Evolutionary conservation across 2,113 vertebrate species (phyloP).

Genomic region (Furnarius figulus): DNA sequence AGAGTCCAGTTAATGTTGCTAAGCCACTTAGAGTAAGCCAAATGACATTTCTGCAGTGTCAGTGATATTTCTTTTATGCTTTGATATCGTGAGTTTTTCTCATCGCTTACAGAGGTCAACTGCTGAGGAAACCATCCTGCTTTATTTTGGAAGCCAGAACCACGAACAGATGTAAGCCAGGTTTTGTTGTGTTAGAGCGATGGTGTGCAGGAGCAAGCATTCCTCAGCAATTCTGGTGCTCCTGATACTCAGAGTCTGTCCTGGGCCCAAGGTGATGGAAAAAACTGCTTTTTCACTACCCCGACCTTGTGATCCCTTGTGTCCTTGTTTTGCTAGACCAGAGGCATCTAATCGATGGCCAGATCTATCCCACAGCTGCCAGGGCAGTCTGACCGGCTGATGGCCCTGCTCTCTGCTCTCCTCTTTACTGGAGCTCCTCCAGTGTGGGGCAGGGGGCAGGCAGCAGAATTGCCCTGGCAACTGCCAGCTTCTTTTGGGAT

Average conservation of each 20-base stretch:
- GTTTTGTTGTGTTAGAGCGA: fast-evolving
- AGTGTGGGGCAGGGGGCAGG: background rate
- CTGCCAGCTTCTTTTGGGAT: background rate
- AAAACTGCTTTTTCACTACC: slow-evolving; percentile 13
- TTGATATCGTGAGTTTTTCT: background rate
- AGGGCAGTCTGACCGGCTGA: background rate
- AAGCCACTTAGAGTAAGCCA: background rate
- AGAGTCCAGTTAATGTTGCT: background rate
- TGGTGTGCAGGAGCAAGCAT: background rate
- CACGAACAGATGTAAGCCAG: background rate
- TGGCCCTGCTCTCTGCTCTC: background rate
- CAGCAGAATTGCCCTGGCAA: background rate
- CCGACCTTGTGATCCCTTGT: background rate
- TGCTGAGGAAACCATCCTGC: background rate
- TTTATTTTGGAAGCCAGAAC: background rate
- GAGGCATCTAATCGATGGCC: background rate
- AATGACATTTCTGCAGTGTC: background rate
- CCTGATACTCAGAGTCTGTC: fast-evolving
- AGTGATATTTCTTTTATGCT: background rate
- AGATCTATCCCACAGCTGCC: background rate
- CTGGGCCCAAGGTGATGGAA: background rate
- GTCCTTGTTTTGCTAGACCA: background rate
- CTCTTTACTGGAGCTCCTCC: background rate
- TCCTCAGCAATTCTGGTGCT: background rate
- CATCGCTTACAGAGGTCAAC: background rate